A percentile compares a stretch with the other conserved stretches of the same genome.
These are phyloP conservation scores for Pherbina coryleti DNA, from an alignment of 2,888 invertebrate species.

Conservation along the genomic window DNA sequence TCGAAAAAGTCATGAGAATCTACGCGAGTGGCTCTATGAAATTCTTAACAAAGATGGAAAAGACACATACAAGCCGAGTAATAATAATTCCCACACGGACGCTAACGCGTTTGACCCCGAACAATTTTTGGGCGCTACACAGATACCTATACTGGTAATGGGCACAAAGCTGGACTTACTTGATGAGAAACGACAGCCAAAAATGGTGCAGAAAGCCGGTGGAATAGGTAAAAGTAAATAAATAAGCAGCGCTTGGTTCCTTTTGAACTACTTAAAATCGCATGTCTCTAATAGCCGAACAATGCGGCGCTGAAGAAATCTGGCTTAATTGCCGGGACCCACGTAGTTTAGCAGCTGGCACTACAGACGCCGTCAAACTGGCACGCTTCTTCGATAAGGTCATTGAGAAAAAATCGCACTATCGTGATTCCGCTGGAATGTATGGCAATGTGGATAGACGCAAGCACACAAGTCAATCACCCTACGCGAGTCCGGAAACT, in stretches of 20 bases:
- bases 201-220: constrained; percentile 63
- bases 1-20: constrained; percentile 93
- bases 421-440: constrained; percentile 51
- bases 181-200: constrained; percentile 77
- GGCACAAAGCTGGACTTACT: constrained; percentile 93
- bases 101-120: constrained; percentile 79
- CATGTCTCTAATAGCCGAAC: constrained; percentile 77
- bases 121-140: constrained; percentile 85
- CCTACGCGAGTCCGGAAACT: constrained; percentile 31
- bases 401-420: constrained; percentile 66
- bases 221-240: constrained; percentile 62
- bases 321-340: constrained; percentile 81
- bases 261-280: background rate
- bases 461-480: constrained; percentile 37
- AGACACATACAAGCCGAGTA: constrained; percentile 59
- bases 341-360: constrained; percentile 92
- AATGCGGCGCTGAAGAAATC: constrained; percentile 95
- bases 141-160: constrained; percentile 94
- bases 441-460: constrained; percentile 50
- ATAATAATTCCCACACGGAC: constrained; percentile 48
- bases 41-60: constrained; percentile 82
- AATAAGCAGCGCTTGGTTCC: background rate
- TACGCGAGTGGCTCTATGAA: constrained; percentile 94
- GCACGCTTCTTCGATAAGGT: constrained; percentile 94
- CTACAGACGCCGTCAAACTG: constrained; percentile 93